Percentiles rank a stretch among this genome's conserved stretches.
Conservation (phyloP, 2,797 vertebrate species). For the Rhodeus uyekii region DNA sequence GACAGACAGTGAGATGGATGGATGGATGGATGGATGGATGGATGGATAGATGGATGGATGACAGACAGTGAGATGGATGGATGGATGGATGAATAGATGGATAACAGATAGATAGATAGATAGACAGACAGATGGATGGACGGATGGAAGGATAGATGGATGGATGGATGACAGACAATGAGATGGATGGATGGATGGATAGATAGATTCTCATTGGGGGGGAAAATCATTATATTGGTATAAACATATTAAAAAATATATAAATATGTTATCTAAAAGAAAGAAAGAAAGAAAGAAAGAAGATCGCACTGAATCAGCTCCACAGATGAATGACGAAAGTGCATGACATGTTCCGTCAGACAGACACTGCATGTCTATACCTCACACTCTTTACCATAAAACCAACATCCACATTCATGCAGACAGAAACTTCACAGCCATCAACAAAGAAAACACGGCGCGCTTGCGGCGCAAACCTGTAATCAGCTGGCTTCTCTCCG, state of each 20-base stretch:
- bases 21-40: not conserved
- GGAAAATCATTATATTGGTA: too few relatives aligned
- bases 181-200: too few relatives aligned
- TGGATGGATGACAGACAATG: too few relatives aligned
- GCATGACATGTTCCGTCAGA: not conserved
- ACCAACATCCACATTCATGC: not conserved
- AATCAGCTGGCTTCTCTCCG: constrained; percentile 8
- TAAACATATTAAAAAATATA: too few relatives aligned
- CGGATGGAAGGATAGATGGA: too few relatives aligned
- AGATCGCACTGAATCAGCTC: too few relatives aligned
- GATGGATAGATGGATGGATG: not conserved
- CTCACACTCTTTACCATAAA: constrained; percentile 13
- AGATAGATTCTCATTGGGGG: too few relatives aligned
- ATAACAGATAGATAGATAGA: not conserved
- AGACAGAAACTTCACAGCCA: not conserved
- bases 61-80: too few relatives aligned
- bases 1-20: not conserved
- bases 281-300: too few relatives aligned
- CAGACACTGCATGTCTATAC: not conserved
- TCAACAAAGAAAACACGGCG: not conserved
- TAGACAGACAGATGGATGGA: not conserved
- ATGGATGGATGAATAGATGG: not conserved
- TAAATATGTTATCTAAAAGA: too few relatives aligned
- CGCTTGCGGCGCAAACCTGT: constrained; percentile 5
- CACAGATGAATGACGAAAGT: too few relatives aligned